Evolutionary conservation across 2,888 invertebrate species (phyloP).

Genomic region (Andrena marginata): DNA sequence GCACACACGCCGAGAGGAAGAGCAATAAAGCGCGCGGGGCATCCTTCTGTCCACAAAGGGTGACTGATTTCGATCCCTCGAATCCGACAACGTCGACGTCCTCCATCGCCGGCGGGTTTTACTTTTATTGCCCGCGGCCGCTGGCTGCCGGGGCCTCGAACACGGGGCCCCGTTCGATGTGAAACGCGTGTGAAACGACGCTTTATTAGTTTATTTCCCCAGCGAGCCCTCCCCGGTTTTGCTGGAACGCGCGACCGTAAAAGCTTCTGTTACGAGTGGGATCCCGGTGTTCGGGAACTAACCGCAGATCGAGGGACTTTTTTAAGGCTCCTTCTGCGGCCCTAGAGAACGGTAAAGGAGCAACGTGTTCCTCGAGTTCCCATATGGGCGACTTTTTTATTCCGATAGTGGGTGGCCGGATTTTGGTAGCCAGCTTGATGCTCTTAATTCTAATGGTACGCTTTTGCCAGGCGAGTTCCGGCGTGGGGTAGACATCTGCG

Average conservation of each 20-base stretch:
- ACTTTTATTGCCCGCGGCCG: constrained; percentile 67
- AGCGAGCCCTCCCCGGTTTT: constrained; percentile 43
- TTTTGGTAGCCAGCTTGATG: background rate
- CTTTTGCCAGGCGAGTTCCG: no score
- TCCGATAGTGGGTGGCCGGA: background rate
- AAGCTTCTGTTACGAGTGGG: constrained; percentile 48
- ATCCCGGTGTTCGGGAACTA: constrained; percentile 61
- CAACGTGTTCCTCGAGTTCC: background rate
- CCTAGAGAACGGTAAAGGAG: background rate
- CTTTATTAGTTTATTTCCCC: constrained; percentile 81
- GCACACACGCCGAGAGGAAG: constrained; percentile 43
- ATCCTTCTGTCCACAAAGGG: constrained; percentile 72
- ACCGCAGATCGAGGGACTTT: constrained; percentile 61
- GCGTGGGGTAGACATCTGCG: no score
- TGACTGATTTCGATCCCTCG: constrained; percentile 70
- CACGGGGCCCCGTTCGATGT: constrained; percentile 47
- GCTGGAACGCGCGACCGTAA: constrained; percentile 55
- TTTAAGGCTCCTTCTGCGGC: constrained; percentile 29
- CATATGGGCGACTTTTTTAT: background rate
- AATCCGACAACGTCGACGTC: constrained; percentile 62
- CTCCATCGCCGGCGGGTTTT: constrained; percentile 53
- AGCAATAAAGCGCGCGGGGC: constrained; percentile 65
- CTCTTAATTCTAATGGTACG: no score
- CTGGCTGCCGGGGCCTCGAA: constrained; percentile 5
- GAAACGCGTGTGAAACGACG: constrained; percentile 69